A percentile compares a stretch with the other conserved stretches of the same genome.
These are phyloP conservation scores for Periplaneta americana DNA, from an alignment of 1,140 invertebrate species.

Conservation along the genomic window DNA sequence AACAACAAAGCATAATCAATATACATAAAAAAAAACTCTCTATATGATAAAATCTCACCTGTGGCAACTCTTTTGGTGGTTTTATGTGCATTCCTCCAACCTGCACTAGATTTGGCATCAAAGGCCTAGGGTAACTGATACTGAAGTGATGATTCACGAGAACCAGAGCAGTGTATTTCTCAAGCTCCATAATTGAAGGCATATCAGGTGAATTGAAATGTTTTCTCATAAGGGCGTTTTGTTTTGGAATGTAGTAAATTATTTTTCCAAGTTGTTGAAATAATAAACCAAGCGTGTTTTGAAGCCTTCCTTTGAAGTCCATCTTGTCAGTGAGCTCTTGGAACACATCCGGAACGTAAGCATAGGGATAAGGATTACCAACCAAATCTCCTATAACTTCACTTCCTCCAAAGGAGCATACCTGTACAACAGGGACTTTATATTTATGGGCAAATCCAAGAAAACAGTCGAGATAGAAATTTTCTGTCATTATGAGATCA, in stretches of 20 bases:
- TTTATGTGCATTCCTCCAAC: not conserved
- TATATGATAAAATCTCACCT: not conserved
- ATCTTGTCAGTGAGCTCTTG: slow-evolving; percentile 23
- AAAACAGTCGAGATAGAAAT: not conserved
- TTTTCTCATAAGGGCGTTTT: not conserved
- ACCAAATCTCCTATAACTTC: not conserved
- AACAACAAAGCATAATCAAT: too few species aligned
- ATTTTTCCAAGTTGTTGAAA: too few species aligned
- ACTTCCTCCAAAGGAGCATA: not conserved
- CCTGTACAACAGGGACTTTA: not conserved
- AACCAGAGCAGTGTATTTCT: slow-evolving; percentile 49
- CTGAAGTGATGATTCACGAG: slow-evolving; percentile 54
- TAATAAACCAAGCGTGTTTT: not conserved
- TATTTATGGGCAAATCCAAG: not conserved
- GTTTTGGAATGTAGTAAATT: not conserved
- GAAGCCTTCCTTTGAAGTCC: not conserved
- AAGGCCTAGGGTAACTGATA: slow-evolving; percentile 38
- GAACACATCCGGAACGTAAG: slow-evolving; percentile 24
- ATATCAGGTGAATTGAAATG: slow-evolving; percentile 46
- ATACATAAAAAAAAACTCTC: too few species aligned
- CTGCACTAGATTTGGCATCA: slow-evolving; percentile 46
- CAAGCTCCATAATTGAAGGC: slow-evolving; percentile 50
- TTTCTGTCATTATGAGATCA: not conserved
- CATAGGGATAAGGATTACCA: slow-evolving; percentile 19
- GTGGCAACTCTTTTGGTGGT: not conserved